Base-by-base conservation (phyloP, 2,113 vertebrate genomes). In the Romanogobio albipinnatus region DNA sequence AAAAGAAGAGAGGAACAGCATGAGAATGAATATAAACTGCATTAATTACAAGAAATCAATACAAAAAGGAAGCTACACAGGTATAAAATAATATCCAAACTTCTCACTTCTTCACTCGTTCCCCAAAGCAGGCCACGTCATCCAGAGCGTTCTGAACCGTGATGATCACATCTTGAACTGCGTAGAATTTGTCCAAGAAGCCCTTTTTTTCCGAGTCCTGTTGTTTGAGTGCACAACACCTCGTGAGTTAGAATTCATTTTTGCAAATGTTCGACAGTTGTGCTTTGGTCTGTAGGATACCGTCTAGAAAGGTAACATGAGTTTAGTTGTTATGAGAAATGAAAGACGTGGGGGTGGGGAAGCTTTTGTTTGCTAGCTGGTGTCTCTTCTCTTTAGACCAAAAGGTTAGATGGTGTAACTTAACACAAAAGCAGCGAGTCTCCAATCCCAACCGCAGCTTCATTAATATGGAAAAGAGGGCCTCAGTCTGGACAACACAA, bases 131-230 rank as follows among this genome's bases (percentile, higher is more conserved):
- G 62, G 97, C 97, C 59, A 95, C 96, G 85, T 97, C 95, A 86
- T 97, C 97, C 91, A 99, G 95, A n/a, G 95, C 92, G 77, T 89
- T 96, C 95, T 99, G 98, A 43, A 98, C 96, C 74, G 94, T 97
- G 92, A 99, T 89, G 90, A 97, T 97, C 83, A 99, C 97, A 66
- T 99, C 97, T 91, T 99, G 98, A 91, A 99, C 96, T 90, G 97
- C 97, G 89, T 97, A 96, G n/a, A 99, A 95, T 93, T 96, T 98
- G 83, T 97, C 95, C 91, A 99, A 96, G 93, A 99, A 96, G 84
- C 97, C 96, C 53, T 94, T 97, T 85, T 93, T 97, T 92, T 98
- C 97, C 3, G 93, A 89, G 74, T 98, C 97, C 97, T 98, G 90
- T 66, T 49, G 83, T 11, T 51, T 74, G 5, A 33, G 49, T 2